These are phyloP conservation scores for Buathra laborator DNA, from an alignment of 2,888 invertebrate species.

Conservation along the genomic window DNA sequence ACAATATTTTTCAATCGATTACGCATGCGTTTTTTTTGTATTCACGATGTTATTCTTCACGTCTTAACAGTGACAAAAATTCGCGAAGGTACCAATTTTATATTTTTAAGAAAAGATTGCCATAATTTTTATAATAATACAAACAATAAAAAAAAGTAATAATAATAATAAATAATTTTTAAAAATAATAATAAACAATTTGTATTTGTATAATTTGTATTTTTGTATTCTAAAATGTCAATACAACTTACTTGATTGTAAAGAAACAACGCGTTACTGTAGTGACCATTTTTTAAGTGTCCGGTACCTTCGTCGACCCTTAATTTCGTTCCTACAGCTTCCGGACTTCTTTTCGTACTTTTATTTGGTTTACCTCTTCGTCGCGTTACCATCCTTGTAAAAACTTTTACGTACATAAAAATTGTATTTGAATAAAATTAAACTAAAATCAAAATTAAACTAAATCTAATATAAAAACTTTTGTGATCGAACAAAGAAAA, in stretches of 20 bases:
- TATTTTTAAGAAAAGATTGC: no score
- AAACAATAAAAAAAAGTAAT: no score
- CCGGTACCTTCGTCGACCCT: slow-evolving; percentile 92
- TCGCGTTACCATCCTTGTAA: slow-evolving; percentile 50
- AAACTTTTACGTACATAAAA: background rate
- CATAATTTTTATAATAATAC: no score
- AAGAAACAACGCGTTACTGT: slow-evolving; percentile 89
- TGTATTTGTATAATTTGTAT: background rate
- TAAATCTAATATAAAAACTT: background rate
- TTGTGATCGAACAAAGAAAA: no score
- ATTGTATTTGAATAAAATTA: background rate
- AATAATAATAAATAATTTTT: no score
- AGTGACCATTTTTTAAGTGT: slow-evolving; percentile 91
- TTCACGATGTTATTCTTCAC: no score
- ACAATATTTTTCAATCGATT: no score
- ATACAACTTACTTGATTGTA: slow-evolving; percentile 89
- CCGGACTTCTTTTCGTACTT: slow-evolving; percentile 65
- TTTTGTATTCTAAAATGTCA: background rate
- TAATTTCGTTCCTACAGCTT: slow-evolving; percentile 87
- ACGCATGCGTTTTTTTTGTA: no score
- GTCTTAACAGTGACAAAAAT: no score
- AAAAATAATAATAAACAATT: no score
- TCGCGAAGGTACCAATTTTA: no score
- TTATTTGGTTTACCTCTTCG: slow-evolving; percentile 57
- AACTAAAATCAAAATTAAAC: background rate